These are phyloP conservation scores for Typhlichthys subterraneus DNA, from an alignment of 2,797 vertebrate species.

Conservation along the genomic window DNA sequence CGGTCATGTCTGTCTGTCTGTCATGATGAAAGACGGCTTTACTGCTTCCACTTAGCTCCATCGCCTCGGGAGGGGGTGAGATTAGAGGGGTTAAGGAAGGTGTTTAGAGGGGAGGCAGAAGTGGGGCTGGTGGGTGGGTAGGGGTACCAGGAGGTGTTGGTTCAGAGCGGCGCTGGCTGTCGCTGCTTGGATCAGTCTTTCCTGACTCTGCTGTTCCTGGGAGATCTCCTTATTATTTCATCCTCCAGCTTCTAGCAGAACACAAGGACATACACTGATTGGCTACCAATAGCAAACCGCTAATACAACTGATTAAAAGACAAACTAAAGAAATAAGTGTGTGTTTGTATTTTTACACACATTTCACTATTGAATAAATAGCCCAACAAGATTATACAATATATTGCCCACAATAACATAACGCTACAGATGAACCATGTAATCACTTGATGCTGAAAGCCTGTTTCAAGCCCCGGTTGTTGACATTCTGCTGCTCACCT, in stretches of 20 bases:
- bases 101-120: background rate
- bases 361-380: too few species aligned
- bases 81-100: background rate
- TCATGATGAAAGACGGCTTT: slow-evolving; percentile 49
- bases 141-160: slow-evolving; percentile 15
- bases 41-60: slow-evolving; percentile 48
- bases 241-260: slow-evolving; percentile 83
- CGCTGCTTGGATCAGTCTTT: slow-evolving; percentile 84
- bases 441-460: too few species aligned
- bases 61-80: slow-evolving; percentile 41
- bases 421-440: too few species aligned
- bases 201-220: slow-evolving; percentile 90
- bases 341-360: too few species aligned
- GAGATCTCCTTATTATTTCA: slow-evolving; percentile 91
- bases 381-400: too few species aligned
- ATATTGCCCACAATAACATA: too few species aligned
- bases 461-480: too few species aligned
- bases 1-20: slow-evolving; percentile 29
- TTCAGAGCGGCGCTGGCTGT: slow-evolving; percentile 23
- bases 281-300: too few species aligned
- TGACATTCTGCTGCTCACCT: slow-evolving; percentile 38
- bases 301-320: too few species aligned
- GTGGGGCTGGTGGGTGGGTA: background rate
- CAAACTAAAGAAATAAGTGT: too few species aligned
- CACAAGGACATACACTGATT: background rate